phyloP scores from a whole-genome alignment of 2,113 vertebrate species.

The Marmota flaviventris region DNA sequence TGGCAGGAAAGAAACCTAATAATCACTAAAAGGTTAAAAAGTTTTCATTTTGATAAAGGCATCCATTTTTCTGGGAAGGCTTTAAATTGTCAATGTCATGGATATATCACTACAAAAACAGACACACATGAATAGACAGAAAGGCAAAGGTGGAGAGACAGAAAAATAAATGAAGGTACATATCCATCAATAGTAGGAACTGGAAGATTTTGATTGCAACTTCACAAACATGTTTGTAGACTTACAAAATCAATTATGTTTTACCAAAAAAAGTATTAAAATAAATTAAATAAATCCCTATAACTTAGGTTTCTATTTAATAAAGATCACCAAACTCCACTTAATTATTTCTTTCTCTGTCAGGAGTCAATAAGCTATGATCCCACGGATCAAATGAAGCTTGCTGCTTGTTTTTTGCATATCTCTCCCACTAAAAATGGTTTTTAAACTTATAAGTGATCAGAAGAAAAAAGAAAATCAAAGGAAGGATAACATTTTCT shows the following conservation, averaged over 20 bases:
- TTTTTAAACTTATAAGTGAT: conserved; percentile 9
- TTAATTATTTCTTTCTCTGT: neutral
- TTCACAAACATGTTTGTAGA: neutral
- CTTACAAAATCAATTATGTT: conserved; percentile 29
- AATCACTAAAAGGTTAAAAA: neutral
- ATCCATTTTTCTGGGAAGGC: neutral
- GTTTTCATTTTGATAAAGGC: conserved; percentile 41
- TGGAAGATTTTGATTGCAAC: neutral
- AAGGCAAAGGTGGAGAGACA: neutral
- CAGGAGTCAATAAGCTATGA: neutral
- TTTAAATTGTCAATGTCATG: neutral
- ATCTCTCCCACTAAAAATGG: neutral
- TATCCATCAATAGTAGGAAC: neutral
- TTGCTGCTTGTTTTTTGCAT: neutral
- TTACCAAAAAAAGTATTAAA: conserved; percentile 55
- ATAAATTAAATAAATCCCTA: neutral
- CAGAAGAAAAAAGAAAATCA: neutral
- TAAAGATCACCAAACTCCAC: neutral
- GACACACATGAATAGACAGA: neutral
- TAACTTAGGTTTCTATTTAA: conserved; percentile 42
- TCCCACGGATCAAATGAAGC: neutral
- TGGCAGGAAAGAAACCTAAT: neutral
- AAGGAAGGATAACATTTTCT: neutral
- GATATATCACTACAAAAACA: neutral
- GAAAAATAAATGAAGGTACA: neutral